These are phyloP conservation scores for Cotesia vestalis DNA, from an alignment of 1,140 invertebrate species.

Conservation along the genomic window DNA sequence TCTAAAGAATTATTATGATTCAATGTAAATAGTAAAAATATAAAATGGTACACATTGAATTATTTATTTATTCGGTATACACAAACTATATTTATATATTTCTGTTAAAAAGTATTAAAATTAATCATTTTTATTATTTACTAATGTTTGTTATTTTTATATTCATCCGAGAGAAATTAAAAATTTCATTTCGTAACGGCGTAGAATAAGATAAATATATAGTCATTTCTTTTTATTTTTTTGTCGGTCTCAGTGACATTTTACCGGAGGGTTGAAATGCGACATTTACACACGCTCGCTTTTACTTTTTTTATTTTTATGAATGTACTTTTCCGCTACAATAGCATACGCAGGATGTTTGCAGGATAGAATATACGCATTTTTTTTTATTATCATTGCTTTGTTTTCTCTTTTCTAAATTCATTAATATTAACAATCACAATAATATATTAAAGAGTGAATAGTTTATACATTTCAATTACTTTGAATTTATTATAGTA, in stretches of 20 bases:
- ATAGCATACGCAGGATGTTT: background rate
- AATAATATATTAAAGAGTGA: too few species aligned
- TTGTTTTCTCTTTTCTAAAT: background rate
- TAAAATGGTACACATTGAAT: too few species aligned
- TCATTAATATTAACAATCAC: too few species aligned
- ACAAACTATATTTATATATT: too few species aligned
- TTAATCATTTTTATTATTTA: background rate
- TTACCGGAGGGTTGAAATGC: conserved; percentile 25
- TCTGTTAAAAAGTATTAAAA: too few species aligned
- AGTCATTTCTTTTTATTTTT: background rate
- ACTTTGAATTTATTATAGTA: too few species aligned
- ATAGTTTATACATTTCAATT: too few species aligned
- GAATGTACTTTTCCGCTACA: conserved; percentile 1
- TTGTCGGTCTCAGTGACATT: conserved; percentile 19
- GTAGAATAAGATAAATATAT: too few species aligned
- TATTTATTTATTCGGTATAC: too few species aligned
- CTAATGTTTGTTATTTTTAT: background rate
- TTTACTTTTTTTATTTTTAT: conserved; percentile 13
- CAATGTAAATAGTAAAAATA: too few species aligned
- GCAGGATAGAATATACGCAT: background rate
- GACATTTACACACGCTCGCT: conserved; percentile 25
- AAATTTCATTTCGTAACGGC: too few species aligned
- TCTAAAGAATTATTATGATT: too few species aligned
- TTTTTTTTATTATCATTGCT: background rate
- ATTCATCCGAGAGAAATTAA: background rate